These are phyloP conservation scores for Vespertilio murinus DNA, from an alignment of 2,797 vertebrate species.

Conservation along the genomic window DNA sequence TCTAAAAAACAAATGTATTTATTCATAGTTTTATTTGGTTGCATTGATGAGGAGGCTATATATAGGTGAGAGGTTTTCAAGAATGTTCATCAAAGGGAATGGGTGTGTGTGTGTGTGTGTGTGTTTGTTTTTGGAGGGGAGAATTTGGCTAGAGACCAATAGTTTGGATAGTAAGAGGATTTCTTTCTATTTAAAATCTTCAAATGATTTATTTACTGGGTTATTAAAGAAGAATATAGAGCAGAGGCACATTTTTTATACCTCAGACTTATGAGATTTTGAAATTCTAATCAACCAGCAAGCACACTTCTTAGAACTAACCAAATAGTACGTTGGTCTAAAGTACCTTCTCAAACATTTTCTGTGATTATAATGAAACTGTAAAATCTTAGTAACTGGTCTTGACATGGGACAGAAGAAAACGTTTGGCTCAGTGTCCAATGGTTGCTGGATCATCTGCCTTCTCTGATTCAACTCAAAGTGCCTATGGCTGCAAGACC, in stretches of 20 bases:
- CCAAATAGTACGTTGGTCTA: background rate
- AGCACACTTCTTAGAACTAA: background rate
- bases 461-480: background rate
- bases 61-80: background rate
- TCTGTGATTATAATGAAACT: background rate
- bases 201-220: background rate
- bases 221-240: background rate
- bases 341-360: background rate
- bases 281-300: constrained; percentile 15
- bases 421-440: background rate
- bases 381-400: constrained; percentile 32
- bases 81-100: background rate
- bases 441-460: background rate
- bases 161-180: background rate
- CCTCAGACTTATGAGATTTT: background rate
- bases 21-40: background rate
- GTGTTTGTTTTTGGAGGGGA: background rate
- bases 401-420: background rate
- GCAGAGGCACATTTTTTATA: background rate
- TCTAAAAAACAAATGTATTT: background rate
- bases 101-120: background rate
- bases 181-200: background rate
- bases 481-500: background rate
- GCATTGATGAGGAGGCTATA: background rate
- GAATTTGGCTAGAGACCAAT: background rate